phyloP scores from a whole-genome alignment of 2,113 vertebrate genomes.

The Peromyscus leucopus region DNA sequence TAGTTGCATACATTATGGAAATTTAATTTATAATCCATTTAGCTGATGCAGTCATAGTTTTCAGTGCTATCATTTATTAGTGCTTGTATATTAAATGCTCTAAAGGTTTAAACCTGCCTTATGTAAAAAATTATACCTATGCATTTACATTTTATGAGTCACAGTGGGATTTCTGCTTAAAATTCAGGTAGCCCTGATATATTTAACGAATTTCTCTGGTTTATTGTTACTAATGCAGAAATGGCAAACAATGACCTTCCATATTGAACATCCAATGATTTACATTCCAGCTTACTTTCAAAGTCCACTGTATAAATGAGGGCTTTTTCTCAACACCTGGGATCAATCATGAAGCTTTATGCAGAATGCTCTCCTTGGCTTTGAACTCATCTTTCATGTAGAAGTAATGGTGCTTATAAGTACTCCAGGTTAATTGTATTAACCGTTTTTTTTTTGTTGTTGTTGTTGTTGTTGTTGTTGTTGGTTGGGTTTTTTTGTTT shows the following conservation, averaged over 20 bases:
- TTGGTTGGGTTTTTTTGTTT: not conserved
- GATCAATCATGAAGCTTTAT: constrained; percentile 80
- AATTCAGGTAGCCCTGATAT: constrained; percentile 88
- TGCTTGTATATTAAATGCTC: constrained; percentile 95
- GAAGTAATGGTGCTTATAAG: constrained; percentile 76
- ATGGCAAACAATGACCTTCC: constrained; percentile 87
- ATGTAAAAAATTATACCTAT: constrained; percentile 91
- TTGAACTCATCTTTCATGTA: constrained; percentile 81
- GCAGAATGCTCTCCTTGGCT: constrained; percentile 81
- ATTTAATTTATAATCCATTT: constrained; percentile 99
- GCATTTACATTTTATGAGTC: constrained; percentile 96
- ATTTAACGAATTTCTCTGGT: constrained; percentile 84
- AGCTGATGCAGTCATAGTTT: constrained; percentile 98
- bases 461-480: not conserved
- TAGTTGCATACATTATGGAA: constrained; percentile 98
- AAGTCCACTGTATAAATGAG: constrained; percentile 84
- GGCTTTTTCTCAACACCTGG: constrained; percentile 84
- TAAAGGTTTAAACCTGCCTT: constrained; percentile 91
- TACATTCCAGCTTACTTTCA: constrained; percentile 85
- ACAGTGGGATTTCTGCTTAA: constrained; percentile 93
- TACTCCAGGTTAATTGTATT: constrained; percentile 63
- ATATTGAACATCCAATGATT: constrained; percentile 84
- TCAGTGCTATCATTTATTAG: constrained; percentile 98
- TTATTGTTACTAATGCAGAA: constrained; percentile 87
- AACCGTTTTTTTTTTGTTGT: not conserved